These are phyloP conservation scores for Pangasius krempfi DNA, from an alignment of 2,797 vertebrate genomes.

Conservation along the genomic window DNA sequence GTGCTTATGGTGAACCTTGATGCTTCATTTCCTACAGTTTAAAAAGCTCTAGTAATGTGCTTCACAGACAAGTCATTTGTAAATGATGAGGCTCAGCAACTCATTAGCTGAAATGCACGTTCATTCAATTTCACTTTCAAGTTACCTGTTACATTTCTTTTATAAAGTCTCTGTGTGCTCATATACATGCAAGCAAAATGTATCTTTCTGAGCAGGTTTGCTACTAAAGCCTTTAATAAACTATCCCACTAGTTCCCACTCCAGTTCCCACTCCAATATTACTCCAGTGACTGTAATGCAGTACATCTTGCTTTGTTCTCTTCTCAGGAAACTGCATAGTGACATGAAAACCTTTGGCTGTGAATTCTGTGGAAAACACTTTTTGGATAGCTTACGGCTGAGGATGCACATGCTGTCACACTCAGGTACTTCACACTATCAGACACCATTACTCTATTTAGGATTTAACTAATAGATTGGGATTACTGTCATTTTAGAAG, in stretches of 20 bases:
- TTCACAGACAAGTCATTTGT: slow-evolving; percentile 30
- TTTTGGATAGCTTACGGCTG: slow-evolving; percentile 95
- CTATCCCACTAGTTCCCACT: not conserved
- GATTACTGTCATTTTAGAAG: not conserved
- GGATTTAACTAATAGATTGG: not conserved
- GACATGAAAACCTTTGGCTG: slow-evolving; percentile 96
- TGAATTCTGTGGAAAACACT: slow-evolving; percentile 92
- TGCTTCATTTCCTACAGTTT: slow-evolving; percentile 36
- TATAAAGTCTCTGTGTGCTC: not conserved
- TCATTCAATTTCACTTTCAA: not conserved
- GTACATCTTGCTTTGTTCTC: slow-evolving; percentile 54
- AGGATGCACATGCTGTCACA: slow-evolving; percentile 99
- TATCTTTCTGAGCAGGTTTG: not conserved
- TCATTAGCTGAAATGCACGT: slow-evolving; percentile 12
- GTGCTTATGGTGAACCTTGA: slow-evolving; percentile 25
- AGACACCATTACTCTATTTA: slow-evolving; percentile 35
- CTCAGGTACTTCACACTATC: slow-evolving; percentile 83
- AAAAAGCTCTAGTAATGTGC: slow-evolving; percentile 9
- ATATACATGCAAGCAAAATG: not conserved
- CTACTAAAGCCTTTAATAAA: not conserved
- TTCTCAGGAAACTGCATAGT: slow-evolving; percentile 90
- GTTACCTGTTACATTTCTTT: not conserved
- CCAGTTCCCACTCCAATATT: too few species aligned
- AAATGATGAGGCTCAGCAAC: slow-evolving; percentile 2
- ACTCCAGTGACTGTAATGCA: slow-evolving; percentile 7